These are phyloP conservation scores for Gadus chalcogrammus DNA, from an alignment of 2,113 vertebrate genomes.

Conservation along the genomic window DNA sequence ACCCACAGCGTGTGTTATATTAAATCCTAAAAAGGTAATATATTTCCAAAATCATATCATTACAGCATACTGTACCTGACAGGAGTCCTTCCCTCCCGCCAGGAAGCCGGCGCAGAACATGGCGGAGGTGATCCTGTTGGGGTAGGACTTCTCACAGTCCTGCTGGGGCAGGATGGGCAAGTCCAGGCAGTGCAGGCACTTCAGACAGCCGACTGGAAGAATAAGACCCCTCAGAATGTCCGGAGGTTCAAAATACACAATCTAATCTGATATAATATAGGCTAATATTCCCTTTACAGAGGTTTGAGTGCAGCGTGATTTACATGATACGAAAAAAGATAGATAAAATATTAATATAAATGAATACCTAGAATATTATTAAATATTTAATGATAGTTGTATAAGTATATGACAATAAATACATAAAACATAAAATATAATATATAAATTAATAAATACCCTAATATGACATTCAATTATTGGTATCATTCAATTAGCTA, in stretches of 20 bases:
- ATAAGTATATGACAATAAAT: neutral
- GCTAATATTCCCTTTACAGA: too few species aligned
- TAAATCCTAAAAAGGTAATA: too few species aligned
- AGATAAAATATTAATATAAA: too few species aligned
- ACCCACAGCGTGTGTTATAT: too few species aligned
- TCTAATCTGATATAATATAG: too few species aligned
- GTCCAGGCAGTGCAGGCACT: slow-evolving; percentile 65
- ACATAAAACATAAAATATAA: neutral
- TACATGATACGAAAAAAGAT: too few species aligned
- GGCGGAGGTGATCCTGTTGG: slow-evolving; percentile 62
- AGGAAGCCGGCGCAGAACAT: slow-evolving; percentile 74
- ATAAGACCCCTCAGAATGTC: too few species aligned
- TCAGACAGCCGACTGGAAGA: slow-evolving; percentile 21
- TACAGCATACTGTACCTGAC: slow-evolving; percentile 61
- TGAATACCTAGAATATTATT: too few species aligned
- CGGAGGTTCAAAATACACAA: too few species aligned
- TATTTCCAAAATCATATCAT: neutral
- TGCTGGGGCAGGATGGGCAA: slow-evolving; percentile 63
- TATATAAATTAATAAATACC: neutral
- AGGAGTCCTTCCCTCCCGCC: slow-evolving; percentile 75
- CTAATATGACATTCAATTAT: neutral
- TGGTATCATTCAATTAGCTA: too few species aligned
- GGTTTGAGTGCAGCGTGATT: too few species aligned
- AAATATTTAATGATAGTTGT: neutral
- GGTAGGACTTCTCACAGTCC: slow-evolving; percentile 63